These are phyloP conservation scores for Lacerta agilis DNA, from an alignment of 2,797 vertebrate genomes.

Conservation along the genomic window DNA sequence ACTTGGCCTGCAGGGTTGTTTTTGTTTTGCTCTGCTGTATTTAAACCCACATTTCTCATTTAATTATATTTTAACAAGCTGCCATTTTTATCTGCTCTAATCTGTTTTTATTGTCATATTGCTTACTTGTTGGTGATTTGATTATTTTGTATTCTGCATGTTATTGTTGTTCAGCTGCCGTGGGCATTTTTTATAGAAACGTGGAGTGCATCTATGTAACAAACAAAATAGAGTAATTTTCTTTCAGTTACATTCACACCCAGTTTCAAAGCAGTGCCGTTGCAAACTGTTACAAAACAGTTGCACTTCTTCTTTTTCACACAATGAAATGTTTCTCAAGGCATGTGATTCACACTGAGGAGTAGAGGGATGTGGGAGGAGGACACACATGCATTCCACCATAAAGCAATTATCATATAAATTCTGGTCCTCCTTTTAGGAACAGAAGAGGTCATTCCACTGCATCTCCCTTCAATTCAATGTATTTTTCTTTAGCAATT, in stretches of 20 bases:
- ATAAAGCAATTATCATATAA: too few relatives aligned
- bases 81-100: too few relatives aligned
- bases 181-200: too few relatives aligned
- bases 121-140: too few relatives aligned
- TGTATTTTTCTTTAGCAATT: neutral
- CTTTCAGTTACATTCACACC: neutral
- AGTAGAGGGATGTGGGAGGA: neutral
- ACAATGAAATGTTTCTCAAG: neutral
- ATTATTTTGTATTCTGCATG: too few relatives aligned
- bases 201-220: too few relatives aligned
- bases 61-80: too few relatives aligned
- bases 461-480: neutral
- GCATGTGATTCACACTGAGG: neutral
- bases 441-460: neutral
- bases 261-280: neutral
- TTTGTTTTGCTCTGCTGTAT: too few relatives aligned
- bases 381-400: neutral
- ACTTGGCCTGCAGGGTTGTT: too few relatives aligned
- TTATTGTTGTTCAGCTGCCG: too few relatives aligned
- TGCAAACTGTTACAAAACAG: neutral
- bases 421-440: neutral
- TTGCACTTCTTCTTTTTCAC: slow-evolving; percentile 2
- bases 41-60: too few relatives aligned
- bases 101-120: too few relatives aligned
- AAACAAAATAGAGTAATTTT: neutral